Evolutionary conservation across 2,888 invertebrate species (phyloP).

Genomic region (Lasius platythorax): DNA sequence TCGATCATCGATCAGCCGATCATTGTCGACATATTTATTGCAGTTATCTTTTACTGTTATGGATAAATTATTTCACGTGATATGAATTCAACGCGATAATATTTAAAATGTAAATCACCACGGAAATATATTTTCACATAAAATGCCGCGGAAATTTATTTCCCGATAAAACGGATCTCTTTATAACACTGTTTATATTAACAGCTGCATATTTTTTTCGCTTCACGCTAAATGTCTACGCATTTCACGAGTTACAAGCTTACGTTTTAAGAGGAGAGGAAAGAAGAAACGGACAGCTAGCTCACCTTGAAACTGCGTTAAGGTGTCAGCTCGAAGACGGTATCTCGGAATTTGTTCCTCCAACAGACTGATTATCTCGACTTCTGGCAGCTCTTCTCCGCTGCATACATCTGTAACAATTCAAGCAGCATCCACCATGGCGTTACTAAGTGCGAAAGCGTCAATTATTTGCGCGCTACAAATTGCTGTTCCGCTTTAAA

Average conservation of each 20-base stretch:
- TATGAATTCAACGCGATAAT: neutral
- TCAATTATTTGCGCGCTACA: slow-evolving; percentile 39
- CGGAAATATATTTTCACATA: neutral
- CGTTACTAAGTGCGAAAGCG: slow-evolving; percentile 39
- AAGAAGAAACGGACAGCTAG: slow-evolving; percentile 69
- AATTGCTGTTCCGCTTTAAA: slow-evolving; percentile 38
- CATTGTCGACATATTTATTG: neutral
- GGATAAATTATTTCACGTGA: neutral
- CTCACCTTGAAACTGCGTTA: slow-evolving; percentile 96
- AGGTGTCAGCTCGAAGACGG: slow-evolving; percentile 96
- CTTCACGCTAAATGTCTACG: neutral
- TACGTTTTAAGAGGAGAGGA: neutral
- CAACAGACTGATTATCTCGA: slow-evolving; percentile 97
- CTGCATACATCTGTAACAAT: slow-evolving; percentile 94
- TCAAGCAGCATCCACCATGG: slow-evolving; percentile 45
- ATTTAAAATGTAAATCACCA: neutral
- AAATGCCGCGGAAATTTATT: neutral
- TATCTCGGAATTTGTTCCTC: slow-evolving; percentile 98
- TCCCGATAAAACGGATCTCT: neutral
- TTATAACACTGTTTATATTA: neutral
- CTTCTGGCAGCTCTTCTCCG: slow-evolving; percentile 96
- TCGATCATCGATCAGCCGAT: neutral
- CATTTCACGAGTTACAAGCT: neutral
- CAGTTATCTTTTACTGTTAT: neutral
- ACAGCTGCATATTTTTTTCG: neutral